These are phyloP conservation scores for Gobio gobio DNA, from an alignment of 2,113 vertebrate species.

Conservation along the genomic window DNA sequence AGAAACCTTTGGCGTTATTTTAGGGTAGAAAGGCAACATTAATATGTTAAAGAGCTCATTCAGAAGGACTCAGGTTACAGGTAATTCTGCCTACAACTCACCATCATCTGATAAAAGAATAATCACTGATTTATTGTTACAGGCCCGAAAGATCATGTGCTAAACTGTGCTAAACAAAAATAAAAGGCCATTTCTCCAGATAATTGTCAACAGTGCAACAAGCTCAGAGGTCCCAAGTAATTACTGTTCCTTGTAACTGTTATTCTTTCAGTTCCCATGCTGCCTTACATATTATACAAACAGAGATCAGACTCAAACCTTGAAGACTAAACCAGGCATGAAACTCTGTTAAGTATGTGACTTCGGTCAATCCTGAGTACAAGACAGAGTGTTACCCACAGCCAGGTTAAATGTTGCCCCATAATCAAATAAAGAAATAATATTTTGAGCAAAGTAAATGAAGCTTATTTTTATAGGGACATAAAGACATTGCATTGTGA, in stretches of 20 bases:
- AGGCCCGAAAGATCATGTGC: not conserved
- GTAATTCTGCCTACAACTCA: not conserved
- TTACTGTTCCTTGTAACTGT: not conserved
- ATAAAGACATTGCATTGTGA: too few species aligned
- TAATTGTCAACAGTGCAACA: not conserved
- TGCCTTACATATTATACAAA: not conserved
- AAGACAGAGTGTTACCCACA: not conserved
- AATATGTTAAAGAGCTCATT: not conserved
- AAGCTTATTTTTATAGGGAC: too few species aligned
- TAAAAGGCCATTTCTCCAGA: not conserved
- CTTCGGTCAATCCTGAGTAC: not conserved
- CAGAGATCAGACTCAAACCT: not conserved
- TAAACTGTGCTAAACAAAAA: not conserved
- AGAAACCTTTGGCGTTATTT: constrained; percentile 4
- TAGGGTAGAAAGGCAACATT: not conserved
- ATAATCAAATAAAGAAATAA: not conserved
- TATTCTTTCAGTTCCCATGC: constrained; percentile 12
- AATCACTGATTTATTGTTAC: not conserved
- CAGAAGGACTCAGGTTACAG: not conserved
- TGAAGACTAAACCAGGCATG: not conserved
- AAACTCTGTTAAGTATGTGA: not conserved
- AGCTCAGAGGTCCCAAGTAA: not conserved
- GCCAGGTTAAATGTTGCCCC: too few species aligned
- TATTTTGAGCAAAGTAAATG: too few species aligned
- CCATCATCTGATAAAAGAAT: constrained; percentile 21